These are phyloP conservation scores for Alosa sapidissima DNA, from an alignment of 2,797 vertebrate genomes.

Conservation along the genomic window DNA sequence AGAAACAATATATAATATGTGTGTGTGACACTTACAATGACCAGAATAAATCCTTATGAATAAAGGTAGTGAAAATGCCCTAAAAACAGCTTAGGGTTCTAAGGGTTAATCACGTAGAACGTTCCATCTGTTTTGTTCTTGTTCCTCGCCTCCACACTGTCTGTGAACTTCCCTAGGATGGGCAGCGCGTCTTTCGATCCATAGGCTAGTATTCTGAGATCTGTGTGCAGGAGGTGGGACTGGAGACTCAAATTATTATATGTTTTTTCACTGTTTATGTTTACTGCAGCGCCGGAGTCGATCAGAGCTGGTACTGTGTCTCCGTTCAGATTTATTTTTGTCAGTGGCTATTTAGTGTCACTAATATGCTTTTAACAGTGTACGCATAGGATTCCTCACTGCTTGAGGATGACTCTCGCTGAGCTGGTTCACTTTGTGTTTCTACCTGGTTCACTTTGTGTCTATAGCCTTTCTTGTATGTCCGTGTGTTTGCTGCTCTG, in stretches of 20 bases:
- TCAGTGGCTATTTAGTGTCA: background rate
- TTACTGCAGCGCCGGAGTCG: slow-evolving; percentile 31
- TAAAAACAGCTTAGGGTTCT: too few species aligned
- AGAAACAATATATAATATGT: too few species aligned
- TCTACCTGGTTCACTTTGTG: background rate
- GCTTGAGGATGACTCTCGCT: background rate
- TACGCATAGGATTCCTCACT: background rate
- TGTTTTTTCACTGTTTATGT: slow-evolving; percentile 19
- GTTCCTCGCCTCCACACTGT: background rate
- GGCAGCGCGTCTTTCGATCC: slow-evolving; percentile 14
- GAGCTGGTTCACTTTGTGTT: slow-evolving; percentile 5
- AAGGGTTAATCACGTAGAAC: slow-evolving; percentile 16
- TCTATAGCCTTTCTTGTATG: background rate
- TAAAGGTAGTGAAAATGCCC: too few species aligned
- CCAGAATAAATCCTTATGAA: too few species aligned
- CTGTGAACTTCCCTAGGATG: slow-evolving; percentile 18
- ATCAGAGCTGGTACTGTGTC: slow-evolving; percentile 16
- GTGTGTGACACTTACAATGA: too few species aligned
- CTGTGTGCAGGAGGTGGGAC: background rate
- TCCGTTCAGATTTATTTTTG: slow-evolving; percentile 7
- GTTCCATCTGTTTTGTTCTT: background rate
- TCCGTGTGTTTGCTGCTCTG: background rate
- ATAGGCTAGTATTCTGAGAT: slow-evolving; percentile 14
- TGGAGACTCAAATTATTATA: background rate
- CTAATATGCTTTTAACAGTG: background rate